Evolutionary conservation across 2,888 invertebrate species (phyloP).

Genomic region (Steromphala cineraria): DNA sequence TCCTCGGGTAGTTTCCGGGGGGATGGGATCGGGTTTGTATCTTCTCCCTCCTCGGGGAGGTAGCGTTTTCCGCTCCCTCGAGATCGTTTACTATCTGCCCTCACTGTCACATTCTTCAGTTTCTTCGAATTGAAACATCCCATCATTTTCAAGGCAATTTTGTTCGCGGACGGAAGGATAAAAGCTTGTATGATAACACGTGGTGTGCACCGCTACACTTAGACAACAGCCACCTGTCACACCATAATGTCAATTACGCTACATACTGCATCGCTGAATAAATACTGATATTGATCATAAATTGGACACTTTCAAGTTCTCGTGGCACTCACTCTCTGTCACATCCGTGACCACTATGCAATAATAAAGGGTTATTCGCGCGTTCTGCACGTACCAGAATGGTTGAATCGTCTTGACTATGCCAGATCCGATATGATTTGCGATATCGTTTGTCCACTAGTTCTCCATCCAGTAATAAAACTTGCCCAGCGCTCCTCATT

Average conservation of each 20-base stretch:
- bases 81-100: slow-evolving; percentile 18
- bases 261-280: not conserved
- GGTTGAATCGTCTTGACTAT: not conserved
- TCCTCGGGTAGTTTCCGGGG: slow-evolving; percentile 32
- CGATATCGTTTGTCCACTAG: not conserved
- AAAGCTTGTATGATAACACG: not conserved
- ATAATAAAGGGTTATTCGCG: not conserved
- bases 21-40: slow-evolving; percentile 34
- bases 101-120: slow-evolving; percentile 40
- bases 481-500: not conserved
- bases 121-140: slow-evolving; percentile 50
- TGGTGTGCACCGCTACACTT: not conserved
- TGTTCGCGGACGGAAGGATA: not conserved
- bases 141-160: slow-evolving; percentile 31
- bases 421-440: not conserved
- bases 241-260: not conserved
- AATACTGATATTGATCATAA: not conserved
- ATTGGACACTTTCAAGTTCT: not conserved
- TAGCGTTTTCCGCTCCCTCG: slow-evolving; percentile 25
- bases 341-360: not conserved
- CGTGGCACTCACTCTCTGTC: not conserved
- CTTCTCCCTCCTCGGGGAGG: slow-evolving; percentile 31
- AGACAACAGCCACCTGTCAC: not conserved
- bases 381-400: not conserved
- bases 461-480: not conserved